phyloP scores from a whole-genome alignment of 2,888 invertebrate species.

The Myopa tessellatipennis region DNA sequence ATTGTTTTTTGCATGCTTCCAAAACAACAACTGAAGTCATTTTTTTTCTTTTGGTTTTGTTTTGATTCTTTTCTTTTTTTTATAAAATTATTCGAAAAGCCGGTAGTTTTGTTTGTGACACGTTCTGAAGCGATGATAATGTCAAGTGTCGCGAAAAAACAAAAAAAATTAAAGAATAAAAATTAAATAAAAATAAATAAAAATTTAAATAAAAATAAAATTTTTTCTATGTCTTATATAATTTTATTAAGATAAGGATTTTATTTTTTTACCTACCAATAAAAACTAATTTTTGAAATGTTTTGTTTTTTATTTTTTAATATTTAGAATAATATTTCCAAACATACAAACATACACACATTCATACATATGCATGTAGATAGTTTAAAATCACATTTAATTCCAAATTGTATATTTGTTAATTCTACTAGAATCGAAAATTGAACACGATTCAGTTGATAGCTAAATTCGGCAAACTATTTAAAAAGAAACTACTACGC shows the following conservation, averaged over 20 bases:
- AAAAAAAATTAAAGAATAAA: not conserved
- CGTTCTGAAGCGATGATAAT: not conserved
- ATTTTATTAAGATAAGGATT: no score
- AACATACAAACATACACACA: no score
- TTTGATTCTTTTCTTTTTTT: not conserved
- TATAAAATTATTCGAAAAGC: not conserved
- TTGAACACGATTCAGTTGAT: conserved; percentile 8
- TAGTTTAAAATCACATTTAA: no score
- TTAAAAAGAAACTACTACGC: not conserved
- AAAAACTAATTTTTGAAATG: no score
- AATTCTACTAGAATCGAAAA: not conserved
- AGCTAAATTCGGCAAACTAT: not conserved
- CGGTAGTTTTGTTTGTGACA: not conserved
- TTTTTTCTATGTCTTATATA: no score
- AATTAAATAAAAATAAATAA: not conserved
- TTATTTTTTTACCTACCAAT: no score
- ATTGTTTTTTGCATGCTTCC: not conserved
- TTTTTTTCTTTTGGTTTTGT: not conserved
- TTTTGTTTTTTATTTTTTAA: no score
- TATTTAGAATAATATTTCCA: no score
- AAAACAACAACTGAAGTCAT: no score
- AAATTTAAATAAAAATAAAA: no score
- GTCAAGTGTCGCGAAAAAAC: not conserved
- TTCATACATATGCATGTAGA: no score
- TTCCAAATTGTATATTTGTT: not conserved